A percentile compares a stretch with the other conserved stretches of the same genome.
Conservation (phyloP, 1,140 invertebrate genomes). For the Schlechtendalia chinensis region DNA sequence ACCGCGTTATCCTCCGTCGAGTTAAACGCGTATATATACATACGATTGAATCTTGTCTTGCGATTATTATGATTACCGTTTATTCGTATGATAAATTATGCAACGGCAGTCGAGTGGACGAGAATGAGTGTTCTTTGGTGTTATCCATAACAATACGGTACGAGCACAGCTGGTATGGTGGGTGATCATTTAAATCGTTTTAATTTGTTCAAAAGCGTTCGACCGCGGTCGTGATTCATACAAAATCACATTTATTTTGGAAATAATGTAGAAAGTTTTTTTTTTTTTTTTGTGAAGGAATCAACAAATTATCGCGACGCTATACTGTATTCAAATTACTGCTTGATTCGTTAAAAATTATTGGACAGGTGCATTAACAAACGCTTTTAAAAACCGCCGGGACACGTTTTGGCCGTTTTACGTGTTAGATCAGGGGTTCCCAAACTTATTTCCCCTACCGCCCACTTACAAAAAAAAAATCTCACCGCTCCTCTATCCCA, state of each 20-base stretch:
- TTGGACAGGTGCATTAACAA: not conserved
- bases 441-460: too few relatives aligned
- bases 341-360: not conserved
- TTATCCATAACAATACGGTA: not conserved
- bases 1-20: not conserved
- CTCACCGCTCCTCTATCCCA: too few relatives aligned
- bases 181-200: not conserved
- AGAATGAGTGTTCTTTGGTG: not conserved
- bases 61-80: too few relatives aligned
- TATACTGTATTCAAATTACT: not conserved
- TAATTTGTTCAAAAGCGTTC: not conserved
- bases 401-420: not conserved
- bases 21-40: not conserved
- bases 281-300: too few relatives aligned
- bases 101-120: too few relatives aligned
- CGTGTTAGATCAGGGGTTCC: not conserved
- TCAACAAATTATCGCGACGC: not conserved
- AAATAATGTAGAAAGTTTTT: constrained; percentile 31
- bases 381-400: not conserved
- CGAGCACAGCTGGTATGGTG: too few relatives aligned
- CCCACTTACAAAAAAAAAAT: too few relatives aligned
- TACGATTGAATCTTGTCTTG: not conserved
- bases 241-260: not conserved
- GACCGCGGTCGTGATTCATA: not conserved
- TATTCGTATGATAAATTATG: too few relatives aligned